Percentiles rank a stretch among this genome's conserved stretches.
Conservation (phyloP, 2,888 invertebrate genomes). For the Clepsis dumicolana region DNA sequence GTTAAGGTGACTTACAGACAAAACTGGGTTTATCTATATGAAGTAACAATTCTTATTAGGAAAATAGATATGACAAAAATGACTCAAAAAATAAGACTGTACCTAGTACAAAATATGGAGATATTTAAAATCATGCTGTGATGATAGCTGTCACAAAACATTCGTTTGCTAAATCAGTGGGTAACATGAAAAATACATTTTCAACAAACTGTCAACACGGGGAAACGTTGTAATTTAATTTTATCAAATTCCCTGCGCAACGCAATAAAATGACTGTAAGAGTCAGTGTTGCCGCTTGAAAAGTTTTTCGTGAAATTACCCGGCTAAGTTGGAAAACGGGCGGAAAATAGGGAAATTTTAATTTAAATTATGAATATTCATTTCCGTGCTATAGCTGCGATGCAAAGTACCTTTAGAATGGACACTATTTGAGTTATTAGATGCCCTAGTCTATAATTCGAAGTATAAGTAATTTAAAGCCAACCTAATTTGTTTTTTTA, state of each 20-base stretch:
- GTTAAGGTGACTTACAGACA: too few relatives aligned
- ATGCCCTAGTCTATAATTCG: not conserved
- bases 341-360: constrained; percentile 34
- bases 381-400: constrained; percentile 25
- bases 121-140: not conserved
- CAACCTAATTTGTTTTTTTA: not conserved
- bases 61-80: too few relatives aligned
- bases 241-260: constrained; percentile 22
- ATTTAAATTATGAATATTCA: constrained; percentile 35
- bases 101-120: not conserved
- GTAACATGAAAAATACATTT: not conserved
- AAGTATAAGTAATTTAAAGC: not conserved
- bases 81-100: not conserved
- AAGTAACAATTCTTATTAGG: too few relatives aligned
- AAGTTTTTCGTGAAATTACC: constrained; percentile 14
- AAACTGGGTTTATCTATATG: too few relatives aligned
- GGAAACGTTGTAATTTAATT: constrained; percentile 11
- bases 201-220: constrained; percentile 16
- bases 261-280: constrained; percentile 12
- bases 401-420: not conserved
- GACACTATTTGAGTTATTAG: not conserved
- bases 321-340: constrained; percentile 26
- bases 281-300: constrained; percentile 11
- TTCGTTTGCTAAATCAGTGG: not conserved
- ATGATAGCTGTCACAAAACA: not conserved